A percentile compares a stretch with the other conserved stretches of the same genome.
Evolutionary conservation across 2,888 invertebrate species (phyloP).

Genomic region (Epistrophe grossulariae): DNA sequence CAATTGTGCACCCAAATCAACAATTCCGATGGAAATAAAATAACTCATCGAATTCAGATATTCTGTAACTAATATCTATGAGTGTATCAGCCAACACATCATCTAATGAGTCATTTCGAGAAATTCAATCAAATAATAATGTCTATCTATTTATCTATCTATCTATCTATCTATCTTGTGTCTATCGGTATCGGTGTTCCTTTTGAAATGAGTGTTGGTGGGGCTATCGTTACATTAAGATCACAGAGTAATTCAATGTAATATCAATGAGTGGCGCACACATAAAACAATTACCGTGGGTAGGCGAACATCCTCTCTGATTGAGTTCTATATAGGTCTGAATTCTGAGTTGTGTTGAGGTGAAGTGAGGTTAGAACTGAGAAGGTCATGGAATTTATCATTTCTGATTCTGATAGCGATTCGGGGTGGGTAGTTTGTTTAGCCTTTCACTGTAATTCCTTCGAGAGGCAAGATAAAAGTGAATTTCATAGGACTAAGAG

Average conservation of each 20-base stretch:
- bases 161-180: conserved; percentile 9
- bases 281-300: conserved; percentile 70
- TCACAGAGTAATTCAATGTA: conserved; percentile 65
- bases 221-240: conserved; percentile 68
- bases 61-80: conserved; percentile 45
- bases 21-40: conserved; percentile 33
- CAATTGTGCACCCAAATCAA: conserved; percentile 14
- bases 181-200: conserved; percentile 43
- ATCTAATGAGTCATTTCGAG: conserved; percentile 62
- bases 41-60: conserved; percentile 41
- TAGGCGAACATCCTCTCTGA: conserved; percentile 7
- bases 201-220: conserved; percentile 26
- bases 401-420: conserved; percentile 35
- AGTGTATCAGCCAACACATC: conserved; percentile 50
- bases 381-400: conserved; percentile 55
- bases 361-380: neutral
- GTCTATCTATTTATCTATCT: conserved; percentile 19
- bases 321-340: neutral
- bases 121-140: conserved; percentile 66
- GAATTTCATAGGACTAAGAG: conserved; percentile 17
- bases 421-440: conserved; percentile 26
- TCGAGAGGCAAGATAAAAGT: conserved; percentile 36
- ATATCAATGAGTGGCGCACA: conserved; percentile 68
- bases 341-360: neutral
- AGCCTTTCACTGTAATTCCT: conserved; percentile 41